These are phyloP conservation scores for Torymus tubicola DNA, from an alignment of 2,888 invertebrate species.

Conservation along the genomic window DNA sequence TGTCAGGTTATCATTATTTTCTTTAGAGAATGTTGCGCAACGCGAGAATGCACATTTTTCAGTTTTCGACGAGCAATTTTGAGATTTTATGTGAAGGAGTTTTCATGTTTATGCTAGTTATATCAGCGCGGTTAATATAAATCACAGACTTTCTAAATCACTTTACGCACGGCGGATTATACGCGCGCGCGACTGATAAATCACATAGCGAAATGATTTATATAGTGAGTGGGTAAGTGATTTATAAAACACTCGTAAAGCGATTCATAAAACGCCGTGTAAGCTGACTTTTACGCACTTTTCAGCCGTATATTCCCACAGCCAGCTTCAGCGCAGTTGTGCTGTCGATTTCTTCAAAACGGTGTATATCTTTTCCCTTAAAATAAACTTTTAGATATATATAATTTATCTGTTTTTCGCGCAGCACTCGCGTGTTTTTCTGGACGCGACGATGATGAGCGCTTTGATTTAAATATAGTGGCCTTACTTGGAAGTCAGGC, in stretches of 20 bases:
- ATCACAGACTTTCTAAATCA: constrained; percentile 39
- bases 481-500: too few species aligned
- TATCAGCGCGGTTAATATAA: constrained; percentile 8
- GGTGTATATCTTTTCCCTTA: not conserved
- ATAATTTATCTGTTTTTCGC: too few species aligned
- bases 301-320: constrained; percentile 3
- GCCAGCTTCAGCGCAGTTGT: not conserved
- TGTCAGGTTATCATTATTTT: too few species aligned
- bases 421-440: too few species aligned
- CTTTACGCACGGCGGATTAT: not conserved
- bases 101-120: not conserved
- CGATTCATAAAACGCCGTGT: not conserved
- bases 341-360: not conserved
- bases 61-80: too few species aligned
- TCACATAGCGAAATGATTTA: constrained; percentile 5
- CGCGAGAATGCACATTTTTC: too few species aligned
- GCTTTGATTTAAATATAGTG: too few species aligned
- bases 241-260: constrained; percentile 36
- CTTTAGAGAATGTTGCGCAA: too few species aligned
- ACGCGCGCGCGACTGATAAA: constrained; percentile 11
- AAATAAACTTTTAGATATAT: too few species aligned
- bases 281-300: constrained; percentile 7
- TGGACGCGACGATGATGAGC: too few species aligned
- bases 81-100: not conserved
- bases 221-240: constrained; percentile 8